Base-by-base conservation (phyloP, 2,888 invertebrate species). In the Dinocampus coccinellae region DNA sequence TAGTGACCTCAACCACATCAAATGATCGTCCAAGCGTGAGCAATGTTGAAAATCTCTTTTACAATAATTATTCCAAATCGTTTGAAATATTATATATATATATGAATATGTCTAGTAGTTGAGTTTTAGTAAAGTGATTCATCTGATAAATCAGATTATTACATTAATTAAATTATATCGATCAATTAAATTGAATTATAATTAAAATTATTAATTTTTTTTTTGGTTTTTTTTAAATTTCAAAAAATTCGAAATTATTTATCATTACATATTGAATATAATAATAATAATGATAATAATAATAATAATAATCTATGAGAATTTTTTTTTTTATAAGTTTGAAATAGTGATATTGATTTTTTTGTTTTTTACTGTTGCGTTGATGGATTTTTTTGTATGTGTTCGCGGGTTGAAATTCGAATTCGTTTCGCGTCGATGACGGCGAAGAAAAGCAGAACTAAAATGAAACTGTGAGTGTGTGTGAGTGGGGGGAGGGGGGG, bases 1-100 rank as follows among this genome's bases (percentile, higher is more conserved):
- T 36, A 63, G 63, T 24, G 53, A 57, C 34, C 52, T 47, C n/a
- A 79, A 81, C 83, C 83, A 83, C 83, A 83, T 83, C 83, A 83
- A 83, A 82, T 83, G 79, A 77, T 75, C 76, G 70, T 42, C 68
- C 60, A 65, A 70, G 70, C 74, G 71, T 70, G 68, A 75, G 75
- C 77, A 80, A 81, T 80, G 82, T 78, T 81, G 80, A 81, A 78
- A 80, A 80, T 80, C 75, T 74, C 69, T 72, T 65, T 69, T 16
- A 47, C 72, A 29, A 65, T n/a, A n/a, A n/a, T 65, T 58, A 61
- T 63, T 29, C 47, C 33, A 10, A 22, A 33, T 20, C 16, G 64
- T 16, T 20, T 53, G 55, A 13, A 26, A 26, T 26, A 11, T 55
- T 47, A 42, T 55, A 42, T 58, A 11, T 58, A 33, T 10, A 63